Evolutionary conservation across 2,888 invertebrate genomes (phyloP).

Genomic region (Erebia aethiops): DNA sequence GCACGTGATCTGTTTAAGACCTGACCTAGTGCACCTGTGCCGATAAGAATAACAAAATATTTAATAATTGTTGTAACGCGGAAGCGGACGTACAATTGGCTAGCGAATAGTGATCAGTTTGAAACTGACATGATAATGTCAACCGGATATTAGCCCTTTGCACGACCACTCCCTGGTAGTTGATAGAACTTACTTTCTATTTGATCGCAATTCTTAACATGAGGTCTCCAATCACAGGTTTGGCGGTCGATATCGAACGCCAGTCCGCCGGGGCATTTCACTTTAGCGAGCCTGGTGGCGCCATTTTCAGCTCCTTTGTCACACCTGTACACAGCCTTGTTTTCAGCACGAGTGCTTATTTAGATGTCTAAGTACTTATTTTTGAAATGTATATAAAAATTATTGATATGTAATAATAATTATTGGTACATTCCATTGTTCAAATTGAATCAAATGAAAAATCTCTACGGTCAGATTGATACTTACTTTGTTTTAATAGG

Average conservation of each 20-base stretch:
- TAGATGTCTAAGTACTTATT: background rate
- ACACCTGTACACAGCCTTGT: conserved; percentile 88
- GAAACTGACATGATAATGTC: conserved; percentile 10
- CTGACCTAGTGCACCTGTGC: conserved; percentile 95
- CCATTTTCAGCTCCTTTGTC: conserved; percentile 95
- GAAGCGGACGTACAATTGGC: conserved; percentile 77
- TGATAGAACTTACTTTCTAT: conserved; percentile 93
- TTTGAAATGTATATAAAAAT: too few relatives aligned
- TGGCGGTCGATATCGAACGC: conserved; percentile 97
- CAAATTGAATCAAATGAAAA: too few relatives aligned
- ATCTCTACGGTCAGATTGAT: too few relatives aligned
- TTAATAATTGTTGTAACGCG: conserved; percentile 65
- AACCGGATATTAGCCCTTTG: conserved; percentile 73
- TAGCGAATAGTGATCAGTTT: conserved; percentile 43
- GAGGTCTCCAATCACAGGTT: conserved; percentile 98
- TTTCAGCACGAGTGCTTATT: conserved; percentile 51
- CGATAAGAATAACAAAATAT: conserved; percentile 79
- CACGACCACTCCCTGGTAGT: conserved; percentile 69
- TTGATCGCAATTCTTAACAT: conserved; percentile 97
- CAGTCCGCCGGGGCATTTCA: conserved; percentile 94
- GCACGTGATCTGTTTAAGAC: conserved; percentile 98
- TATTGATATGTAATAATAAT: too few relatives aligned
- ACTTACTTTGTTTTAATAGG: too few relatives aligned
- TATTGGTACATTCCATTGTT: too few relatives aligned
- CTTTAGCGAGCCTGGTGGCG: conserved; percentile 92